Base-by-base conservation (phyloP, 2,797 vertebrate species). In the Micromesistius poutassou region DNA sequence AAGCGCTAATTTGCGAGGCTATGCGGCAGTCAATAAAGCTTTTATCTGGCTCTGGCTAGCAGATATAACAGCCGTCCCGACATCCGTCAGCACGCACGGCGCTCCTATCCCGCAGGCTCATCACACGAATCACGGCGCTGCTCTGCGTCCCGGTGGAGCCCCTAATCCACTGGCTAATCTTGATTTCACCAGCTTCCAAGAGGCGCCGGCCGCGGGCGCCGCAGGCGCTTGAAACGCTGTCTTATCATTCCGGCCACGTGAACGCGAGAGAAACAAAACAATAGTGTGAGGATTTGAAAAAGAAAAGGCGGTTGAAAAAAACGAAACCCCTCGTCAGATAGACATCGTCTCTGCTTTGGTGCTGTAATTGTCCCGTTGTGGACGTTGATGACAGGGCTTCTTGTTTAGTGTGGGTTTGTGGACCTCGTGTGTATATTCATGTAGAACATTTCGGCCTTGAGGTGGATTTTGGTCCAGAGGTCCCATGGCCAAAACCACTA, bases 381-480 rank as follows among this genome's bases (percentile, higher is more conserved):
- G 42, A 70, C 30, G 30, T 77, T 81, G 78, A 80, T 79, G 75
- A 80, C 62, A 8, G 25, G 77, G 76, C 74, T 28, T 74, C 81
- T 40, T 84, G 80, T 87, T 87, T 87, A 81, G 78, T 68, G 78
- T 76, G 31, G 77, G 84, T 77, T 19, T 5, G 70, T 22, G 13
- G 31, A 3, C 72, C 33, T 77, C 86, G 70, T 74, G 71, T 66
- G 85, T 90, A 35, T 35, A 35, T 35, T 35, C 86, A 87, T 87
- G 78, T 88, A 85, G 79, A 76, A 71, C 75, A 33, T 25, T 68
- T n/a, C 76, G 77, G 79, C 81, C 70, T 30, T 79, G 76, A 36
- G 36, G 73, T 0, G 0, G 78, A 84, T 84, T 84, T 76, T 72
- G 50, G 78, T 82, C 72, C 79, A 81, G 84, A 83, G 62, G 62